Conservation (phyloP, 1,140 invertebrate genomes). For the Lamellibrachia luymesi region DNA sequence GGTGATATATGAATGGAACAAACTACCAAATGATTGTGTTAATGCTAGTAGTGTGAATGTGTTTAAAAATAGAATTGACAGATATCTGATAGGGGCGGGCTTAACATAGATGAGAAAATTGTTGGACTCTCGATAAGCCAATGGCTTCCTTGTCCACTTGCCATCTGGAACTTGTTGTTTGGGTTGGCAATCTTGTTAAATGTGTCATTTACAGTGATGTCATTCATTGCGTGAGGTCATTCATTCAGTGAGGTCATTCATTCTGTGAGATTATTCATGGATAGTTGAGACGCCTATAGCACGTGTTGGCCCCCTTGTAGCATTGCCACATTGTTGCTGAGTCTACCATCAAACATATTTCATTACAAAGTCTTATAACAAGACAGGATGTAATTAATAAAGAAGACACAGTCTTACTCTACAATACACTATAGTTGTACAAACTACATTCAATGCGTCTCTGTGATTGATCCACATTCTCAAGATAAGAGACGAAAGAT, state of each 20-base stretch:
- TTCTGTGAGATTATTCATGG: neutral
- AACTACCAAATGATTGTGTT: too few species aligned
- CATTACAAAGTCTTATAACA: neutral
- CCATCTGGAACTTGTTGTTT: too few species aligned
- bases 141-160: too few species aligned
- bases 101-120: too few species aligned
- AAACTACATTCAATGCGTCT: neutral
- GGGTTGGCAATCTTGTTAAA: too few species aligned
- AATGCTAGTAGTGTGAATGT: too few species aligned
- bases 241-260: neutral
- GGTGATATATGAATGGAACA: too few species aligned
- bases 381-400: neutral
- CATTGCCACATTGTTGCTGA: neutral
- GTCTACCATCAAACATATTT: neutral
- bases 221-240: neutral
- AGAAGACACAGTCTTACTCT: neutral
- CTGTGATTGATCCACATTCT: neutral
- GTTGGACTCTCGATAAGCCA: too few species aligned
- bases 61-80: too few species aligned
- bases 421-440: neutral
- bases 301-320: neutral
- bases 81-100: too few species aligned
- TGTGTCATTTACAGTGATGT: neutral
- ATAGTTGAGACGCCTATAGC: neutral
- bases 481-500: neutral